Percentiles rank a stretch among this genome's conserved stretches.
Conservation (phyloP, 2,888 invertebrate genomes). For the Neoaliturus tenellus region DNA sequence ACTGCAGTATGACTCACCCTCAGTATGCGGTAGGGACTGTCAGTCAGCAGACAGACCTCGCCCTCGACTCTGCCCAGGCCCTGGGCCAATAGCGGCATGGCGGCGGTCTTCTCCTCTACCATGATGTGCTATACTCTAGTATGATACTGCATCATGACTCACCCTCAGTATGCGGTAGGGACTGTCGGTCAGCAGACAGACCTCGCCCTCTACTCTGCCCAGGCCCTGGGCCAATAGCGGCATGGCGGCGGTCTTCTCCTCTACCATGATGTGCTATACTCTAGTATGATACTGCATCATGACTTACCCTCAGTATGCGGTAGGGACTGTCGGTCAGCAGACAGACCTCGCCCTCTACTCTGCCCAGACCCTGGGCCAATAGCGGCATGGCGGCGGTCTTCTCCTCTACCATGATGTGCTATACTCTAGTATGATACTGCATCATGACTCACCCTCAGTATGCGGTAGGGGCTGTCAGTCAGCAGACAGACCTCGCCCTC, state of each 20-base stretch:
- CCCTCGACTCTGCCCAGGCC: constrained; percentile 69
- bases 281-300: no score
- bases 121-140: not conserved
- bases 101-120: not conserved
- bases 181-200: constrained; percentile 85
- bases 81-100: constrained; percentile 2
- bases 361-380: constrained; percentile 10
- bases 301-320: constrained; percentile 82
- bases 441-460: not conserved
- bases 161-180: constrained; percentile 84
- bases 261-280: constrained; percentile 34
- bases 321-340: constrained; percentile 85
- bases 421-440: not conserved
- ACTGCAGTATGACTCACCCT: constrained; percentile 77
- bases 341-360: constrained; percentile 78
- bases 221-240: constrained; percentile 7
- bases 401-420: constrained; percentile 21
- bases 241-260: not conserved
- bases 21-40: constrained; percentile 84
- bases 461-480: constrained; percentile 71
- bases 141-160: no score
- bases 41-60: constrained; percentile 84
- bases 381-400: not conserved
- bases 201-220: constrained; percentile 73
- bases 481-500: constrained; percentile 82